A percentile compares a stretch with the other conserved stretches of the same genome.
phyloP scores from a whole-genome alignment of 2,797 vertebrate species.

The Betta splendens region DNA sequence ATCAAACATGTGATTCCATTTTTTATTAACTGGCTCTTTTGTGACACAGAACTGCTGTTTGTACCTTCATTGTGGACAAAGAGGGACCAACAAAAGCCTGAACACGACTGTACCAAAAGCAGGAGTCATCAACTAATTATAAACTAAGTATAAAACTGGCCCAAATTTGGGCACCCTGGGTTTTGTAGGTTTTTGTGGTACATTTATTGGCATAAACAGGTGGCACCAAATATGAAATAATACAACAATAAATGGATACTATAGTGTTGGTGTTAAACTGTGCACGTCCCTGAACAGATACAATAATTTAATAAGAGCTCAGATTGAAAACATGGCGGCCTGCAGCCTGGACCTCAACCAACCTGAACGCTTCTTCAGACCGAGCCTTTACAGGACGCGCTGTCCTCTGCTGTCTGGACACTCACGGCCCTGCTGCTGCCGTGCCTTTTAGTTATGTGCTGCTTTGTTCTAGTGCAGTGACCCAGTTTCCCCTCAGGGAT shows the following conservation, averaged over 20 bases:
- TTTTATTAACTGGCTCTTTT: background rate
- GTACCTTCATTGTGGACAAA: background rate
- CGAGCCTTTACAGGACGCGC: background rate
- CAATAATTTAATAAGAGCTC: background rate
- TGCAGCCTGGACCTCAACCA: background rate
- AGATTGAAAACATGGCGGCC: background rate
- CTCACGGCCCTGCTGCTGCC: background rate
- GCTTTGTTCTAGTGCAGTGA: slow-evolving; percentile 44
- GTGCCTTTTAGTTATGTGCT: slow-evolving; percentile 11
- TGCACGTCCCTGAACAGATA: background rate
- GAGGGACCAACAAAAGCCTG: background rate
- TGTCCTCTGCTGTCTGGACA: background rate
- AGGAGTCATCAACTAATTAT: too few species aligned
- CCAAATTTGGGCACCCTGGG: too few species aligned
- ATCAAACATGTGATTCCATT: slow-evolving; percentile 3
- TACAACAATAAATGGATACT: too few species aligned
- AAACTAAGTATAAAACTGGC: too few species aligned
- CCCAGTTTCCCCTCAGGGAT: slow-evolving; percentile 51
- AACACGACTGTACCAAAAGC: background rate
- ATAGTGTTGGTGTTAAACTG: background rate
- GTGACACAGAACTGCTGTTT: background rate
- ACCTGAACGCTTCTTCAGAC: background rate
- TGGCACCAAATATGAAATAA: too few species aligned
- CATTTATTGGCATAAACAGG: too few species aligned
- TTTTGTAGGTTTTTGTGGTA: too few species aligned